Evolutionary conservation across 2,888 invertebrate species (phyloP).

Genomic region (Drosophila quinaria): DNA sequence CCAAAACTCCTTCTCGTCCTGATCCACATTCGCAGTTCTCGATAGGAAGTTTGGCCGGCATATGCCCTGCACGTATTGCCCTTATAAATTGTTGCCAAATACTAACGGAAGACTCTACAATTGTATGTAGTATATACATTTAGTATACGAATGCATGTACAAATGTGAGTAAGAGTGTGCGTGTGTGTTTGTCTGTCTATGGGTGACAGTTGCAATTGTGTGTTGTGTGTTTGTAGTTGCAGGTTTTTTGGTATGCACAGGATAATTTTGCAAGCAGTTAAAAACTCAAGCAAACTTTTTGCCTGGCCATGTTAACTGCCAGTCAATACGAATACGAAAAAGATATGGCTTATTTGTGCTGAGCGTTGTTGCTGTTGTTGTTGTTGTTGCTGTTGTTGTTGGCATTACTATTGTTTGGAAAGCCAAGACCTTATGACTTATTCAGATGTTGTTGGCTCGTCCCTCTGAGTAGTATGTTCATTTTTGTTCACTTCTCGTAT

Average conservation of each 20-base stretch:
- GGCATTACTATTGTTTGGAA: conserved; percentile 47
- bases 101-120: conserved; percentile 33
- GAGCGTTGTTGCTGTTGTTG: no score
- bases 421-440: conserved; percentile 79
- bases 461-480: background rate
- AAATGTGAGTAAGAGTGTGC: background rate
- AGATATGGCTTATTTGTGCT: conserved; percentile 79
- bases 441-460: conserved; percentile 68
- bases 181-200: conserved; percentile 24
- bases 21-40: no score
- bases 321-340: conserved; percentile 78
- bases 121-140: background rate
- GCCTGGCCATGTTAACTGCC: conserved; percentile 78
- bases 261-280: conserved; percentile 65
- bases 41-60: conserved; percentile 78
- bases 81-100: conserved; percentile 81
- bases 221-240: no score
- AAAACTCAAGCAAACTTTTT: conserved; percentile 73
- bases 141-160: conserved; percentile 7
- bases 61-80: conserved; percentile 79
- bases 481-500: conserved; percentile 12
- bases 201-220: conserved; percentile 68
- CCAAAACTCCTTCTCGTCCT: no score
- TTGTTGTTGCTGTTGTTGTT: conserved; percentile 28
- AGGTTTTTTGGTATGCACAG: conserved; percentile 77